Percentiles rank a stretch among this genome's conserved stretches.
Conservation (phyloP, 2,797 vertebrate genomes). For the Gallinago solitaria region DNA sequence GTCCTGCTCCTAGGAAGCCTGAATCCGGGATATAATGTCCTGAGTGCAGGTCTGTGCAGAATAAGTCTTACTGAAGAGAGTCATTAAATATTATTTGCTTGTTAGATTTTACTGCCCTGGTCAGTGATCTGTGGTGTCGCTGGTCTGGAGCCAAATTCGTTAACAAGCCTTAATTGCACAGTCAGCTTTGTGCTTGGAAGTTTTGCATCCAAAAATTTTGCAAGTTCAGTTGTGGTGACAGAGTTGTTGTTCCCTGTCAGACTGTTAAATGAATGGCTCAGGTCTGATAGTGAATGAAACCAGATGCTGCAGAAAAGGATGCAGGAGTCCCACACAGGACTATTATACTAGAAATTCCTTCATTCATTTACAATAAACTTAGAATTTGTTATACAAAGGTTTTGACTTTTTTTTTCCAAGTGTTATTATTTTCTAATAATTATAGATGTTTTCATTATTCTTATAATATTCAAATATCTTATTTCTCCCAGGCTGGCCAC, state of each 20-base stretch:
- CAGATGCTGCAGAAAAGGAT: neutral
- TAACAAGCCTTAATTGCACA: neutral
- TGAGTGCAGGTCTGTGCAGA: neutral
- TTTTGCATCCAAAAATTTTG: neutral
- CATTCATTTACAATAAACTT: neutral
- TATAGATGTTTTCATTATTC: neutral
- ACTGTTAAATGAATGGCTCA: neutral
- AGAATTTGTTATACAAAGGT: neutral
- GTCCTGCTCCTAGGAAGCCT: neutral
- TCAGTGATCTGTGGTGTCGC: neutral
- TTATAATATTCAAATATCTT: neutral
- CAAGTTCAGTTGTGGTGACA: neutral
- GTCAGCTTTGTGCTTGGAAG: neutral
- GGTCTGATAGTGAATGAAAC: neutral
- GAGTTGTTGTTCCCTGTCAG: neutral
- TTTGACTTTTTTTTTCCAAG: neutral
- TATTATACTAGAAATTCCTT: neutral
- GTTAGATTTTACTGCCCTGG: slow-evolving; percentile 9
- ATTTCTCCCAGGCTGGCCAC: neutral
- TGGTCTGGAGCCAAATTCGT: neutral
- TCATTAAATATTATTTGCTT: slow-evolving; percentile 10
- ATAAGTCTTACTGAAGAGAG: neutral
- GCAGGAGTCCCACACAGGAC: neutral
- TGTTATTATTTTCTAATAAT: neutral
- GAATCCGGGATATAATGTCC: neutral